Conservation (phyloP, 2,113 vertebrate genomes). For the Halichoerus grypus region DNA sequence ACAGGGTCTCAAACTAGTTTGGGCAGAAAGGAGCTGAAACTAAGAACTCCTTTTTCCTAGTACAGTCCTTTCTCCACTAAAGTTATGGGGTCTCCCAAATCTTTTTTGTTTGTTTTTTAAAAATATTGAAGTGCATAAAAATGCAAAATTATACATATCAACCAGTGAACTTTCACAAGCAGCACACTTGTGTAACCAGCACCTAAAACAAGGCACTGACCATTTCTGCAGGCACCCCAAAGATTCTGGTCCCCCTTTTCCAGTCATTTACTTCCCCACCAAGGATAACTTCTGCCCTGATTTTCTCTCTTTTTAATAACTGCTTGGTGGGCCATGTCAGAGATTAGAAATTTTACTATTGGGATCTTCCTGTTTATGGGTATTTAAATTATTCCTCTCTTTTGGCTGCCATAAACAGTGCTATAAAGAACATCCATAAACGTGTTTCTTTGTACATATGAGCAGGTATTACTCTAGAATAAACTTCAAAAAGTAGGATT, state of each 20-base stretch:
- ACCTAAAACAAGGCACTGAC: constrained; percentile 20
- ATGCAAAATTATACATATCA: neutral
- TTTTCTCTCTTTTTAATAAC: neutral
- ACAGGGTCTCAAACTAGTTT: neutral
- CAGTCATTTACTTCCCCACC: neutral
- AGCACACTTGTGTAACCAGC: neutral
- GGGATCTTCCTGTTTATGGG: neutral
- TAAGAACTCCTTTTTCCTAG: constrained; percentile 21
- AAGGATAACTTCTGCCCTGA: neutral
- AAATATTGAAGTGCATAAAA: neutral
- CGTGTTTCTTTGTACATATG: neutral
- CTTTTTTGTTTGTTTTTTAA: neutral
- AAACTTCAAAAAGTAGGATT: neutral
- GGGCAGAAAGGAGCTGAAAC: neutral
- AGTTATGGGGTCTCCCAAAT: neutral
- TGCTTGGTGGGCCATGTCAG: neutral
- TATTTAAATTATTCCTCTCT: constrained; percentile 17
- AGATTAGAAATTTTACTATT: neutral
- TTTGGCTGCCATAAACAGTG: neutral
- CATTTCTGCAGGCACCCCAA: neutral
- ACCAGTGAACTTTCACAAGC: neutral
- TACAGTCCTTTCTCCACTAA: neutral
- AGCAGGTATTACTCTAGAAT: neutral
- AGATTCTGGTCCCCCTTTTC: neutral
- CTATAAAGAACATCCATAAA: neutral